Percentiles rank a stretch among this genome's conserved stretches.
These are phyloP conservation scores for Encarsia formosa DNA, from an alignment of 2,888 invertebrate genomes.

Conservation along the genomic window DNA sequence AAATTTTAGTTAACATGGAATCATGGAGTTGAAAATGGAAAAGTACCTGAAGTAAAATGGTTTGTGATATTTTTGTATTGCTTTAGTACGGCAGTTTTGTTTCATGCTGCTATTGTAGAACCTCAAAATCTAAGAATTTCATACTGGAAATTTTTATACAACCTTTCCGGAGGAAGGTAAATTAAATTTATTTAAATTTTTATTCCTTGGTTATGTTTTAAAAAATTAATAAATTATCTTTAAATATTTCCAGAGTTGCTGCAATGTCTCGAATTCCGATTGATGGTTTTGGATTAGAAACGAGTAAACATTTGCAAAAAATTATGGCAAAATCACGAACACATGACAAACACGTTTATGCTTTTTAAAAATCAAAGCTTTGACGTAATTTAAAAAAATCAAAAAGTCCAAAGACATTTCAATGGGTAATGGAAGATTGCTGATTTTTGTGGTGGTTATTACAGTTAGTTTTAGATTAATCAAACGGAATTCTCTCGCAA, in stretches of 20 bases:
- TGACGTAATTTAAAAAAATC: constrained; percentile 1
- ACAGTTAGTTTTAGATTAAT: not conserved
- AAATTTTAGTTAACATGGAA: constrained; percentile 64
- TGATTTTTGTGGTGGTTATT: not conserved
- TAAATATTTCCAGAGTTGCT: constrained; percentile 58
- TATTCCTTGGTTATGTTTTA: not conserved
- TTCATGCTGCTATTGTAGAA: constrained; percentile 75
- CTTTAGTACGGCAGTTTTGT: constrained; percentile 71
- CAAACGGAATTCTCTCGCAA: no score
- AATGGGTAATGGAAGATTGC: not conserved
- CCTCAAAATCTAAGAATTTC: constrained; percentile 74
- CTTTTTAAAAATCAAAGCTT: constrained; percentile 38
- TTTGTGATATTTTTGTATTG: constrained; percentile 71
- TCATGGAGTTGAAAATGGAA: constrained; percentile 63
- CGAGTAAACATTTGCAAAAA: constrained; percentile 53
- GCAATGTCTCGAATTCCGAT: constrained; percentile 58
- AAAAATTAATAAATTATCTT: constrained; percentile 15
- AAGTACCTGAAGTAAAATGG: constrained; percentile 65
- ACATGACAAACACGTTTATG: constrained; percentile 38
- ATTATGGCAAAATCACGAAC: constrained; percentile 53
- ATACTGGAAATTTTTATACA: constrained; percentile 76
- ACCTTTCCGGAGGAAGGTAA: constrained; percentile 68
- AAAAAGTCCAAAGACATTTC: constrained; percentile 22
- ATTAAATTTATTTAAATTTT: constrained; percentile 15
- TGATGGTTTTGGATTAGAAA: constrained; percentile 60